These are phyloP conservation scores for Hypanus sabinus DNA, from an alignment of 2,113 vertebrate genomes.

Conservation along the genomic window DNA sequence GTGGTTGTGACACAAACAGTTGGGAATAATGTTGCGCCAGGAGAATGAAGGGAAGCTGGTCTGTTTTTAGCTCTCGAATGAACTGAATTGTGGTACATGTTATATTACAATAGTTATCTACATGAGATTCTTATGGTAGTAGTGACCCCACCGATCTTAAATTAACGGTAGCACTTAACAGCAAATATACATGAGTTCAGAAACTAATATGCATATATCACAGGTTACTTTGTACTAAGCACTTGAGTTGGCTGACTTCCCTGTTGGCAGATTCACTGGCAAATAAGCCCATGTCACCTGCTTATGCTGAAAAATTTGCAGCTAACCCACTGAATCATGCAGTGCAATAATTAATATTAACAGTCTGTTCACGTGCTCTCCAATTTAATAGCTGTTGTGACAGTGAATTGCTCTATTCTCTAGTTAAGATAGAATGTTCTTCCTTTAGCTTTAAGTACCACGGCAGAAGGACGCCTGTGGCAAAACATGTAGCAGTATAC, in stretches of 20 bases:
- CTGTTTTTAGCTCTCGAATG: no score
- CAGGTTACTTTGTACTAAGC: not conserved
- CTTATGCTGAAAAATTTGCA: not conserved
- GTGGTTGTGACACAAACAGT: no score
- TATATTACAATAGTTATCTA: no score
- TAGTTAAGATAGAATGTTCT: not conserved
- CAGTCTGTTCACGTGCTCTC: not conserved
- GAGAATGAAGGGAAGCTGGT: no score
- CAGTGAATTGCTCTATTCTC: not conserved
- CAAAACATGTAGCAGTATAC: not conserved
- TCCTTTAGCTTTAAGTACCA: not conserved
- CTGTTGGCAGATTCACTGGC: not conserved
- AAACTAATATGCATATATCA: no score
- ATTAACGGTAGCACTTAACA: no score
- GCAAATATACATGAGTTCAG: no score
- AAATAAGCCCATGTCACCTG: not conserved
- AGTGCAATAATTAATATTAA: not conserved
- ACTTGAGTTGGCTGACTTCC: not conserved
- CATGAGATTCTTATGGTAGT: no score
- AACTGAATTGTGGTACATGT: no score
- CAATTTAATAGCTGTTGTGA: not conserved
- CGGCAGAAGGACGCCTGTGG: not conserved
- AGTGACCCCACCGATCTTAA: no score
- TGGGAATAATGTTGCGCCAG: no score
- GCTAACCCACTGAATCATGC: not conserved